Percentiles rank a stretch among this genome's conserved stretches.
Conservation (phyloP, 2,888 invertebrate species). For the Enchytraeus crypticus region DNA sequence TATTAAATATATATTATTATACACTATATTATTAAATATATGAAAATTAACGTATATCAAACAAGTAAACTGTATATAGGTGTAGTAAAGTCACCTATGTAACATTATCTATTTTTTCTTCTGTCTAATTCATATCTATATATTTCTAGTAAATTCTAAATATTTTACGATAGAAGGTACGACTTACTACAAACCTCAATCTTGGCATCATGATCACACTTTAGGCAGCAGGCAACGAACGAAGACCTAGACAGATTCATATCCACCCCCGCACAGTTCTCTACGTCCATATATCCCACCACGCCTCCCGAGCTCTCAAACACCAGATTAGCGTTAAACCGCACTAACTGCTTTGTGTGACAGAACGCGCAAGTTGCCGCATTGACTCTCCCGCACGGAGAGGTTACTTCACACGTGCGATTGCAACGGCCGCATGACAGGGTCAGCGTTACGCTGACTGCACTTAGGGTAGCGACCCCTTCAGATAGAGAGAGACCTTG, state of each 20-base stretch:
- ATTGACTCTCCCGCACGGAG: slow-evolving; percentile 33
- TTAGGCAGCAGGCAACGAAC: slow-evolving; percentile 42
- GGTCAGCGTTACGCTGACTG: slow-evolving; percentile 35
- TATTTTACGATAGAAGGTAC: too few species aligned
- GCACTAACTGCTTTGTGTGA: slow-evolving; percentile 32
- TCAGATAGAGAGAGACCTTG: slow-evolving; percentile 63
- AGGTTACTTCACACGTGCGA: slow-evolving; percentile 34
- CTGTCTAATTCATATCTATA: too few species aligned
- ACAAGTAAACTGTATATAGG: too few species aligned
- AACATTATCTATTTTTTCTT: too few species aligned
- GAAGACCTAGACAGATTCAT: slow-evolving; percentile 42
- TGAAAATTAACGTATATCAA: too few species aligned
- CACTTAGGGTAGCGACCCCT: slow-evolving; percentile 55
- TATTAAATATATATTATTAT: too few species aligned
- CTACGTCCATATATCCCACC: slow-evolving; percentile 45
- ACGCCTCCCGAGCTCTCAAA: slow-evolving; percentile 42
- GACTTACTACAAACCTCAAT: too few species aligned
- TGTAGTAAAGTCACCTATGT: too few species aligned
- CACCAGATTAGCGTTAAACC: slow-evolving; percentile 38
- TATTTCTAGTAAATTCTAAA: too few species aligned
- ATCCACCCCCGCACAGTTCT: slow-evolving; percentile 44
- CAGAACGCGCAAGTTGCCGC: slow-evolving; percentile 40
- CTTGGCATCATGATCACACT: slow-evolving; percentile 41
- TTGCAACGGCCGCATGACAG: slow-evolving; percentile 43
- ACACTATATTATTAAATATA: too few species aligned